phyloP scores from a whole-genome alignment of 2,797 vertebrate genomes.

The Menidia menidia region DNA sequence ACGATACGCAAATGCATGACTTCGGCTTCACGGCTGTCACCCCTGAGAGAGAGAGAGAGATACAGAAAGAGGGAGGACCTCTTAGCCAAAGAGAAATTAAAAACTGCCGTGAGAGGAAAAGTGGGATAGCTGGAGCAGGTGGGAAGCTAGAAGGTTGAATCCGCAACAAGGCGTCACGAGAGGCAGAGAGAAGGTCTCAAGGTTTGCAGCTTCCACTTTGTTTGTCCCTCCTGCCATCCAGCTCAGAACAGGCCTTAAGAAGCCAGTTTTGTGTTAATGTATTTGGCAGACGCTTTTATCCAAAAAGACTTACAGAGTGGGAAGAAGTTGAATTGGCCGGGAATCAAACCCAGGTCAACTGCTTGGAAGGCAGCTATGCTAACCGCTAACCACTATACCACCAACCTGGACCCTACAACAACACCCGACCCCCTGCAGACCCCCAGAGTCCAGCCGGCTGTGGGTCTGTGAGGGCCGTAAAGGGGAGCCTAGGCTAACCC shows the following conservation, averaged over 20 bases:
- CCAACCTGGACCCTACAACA: no score
- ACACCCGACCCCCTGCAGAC: no score
- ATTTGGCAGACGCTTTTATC: no score
- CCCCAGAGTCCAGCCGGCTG: no score
- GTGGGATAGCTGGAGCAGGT: conserved; percentile 33
- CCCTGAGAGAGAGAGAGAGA: no score
- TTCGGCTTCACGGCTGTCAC: conserved; percentile 41
- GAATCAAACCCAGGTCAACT: conserved; percentile 79
- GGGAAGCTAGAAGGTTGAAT: conserved; percentile 56
- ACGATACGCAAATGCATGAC: conserved; percentile 56
- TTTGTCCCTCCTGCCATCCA: conserved; percentile 69
- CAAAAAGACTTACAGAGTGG: no score
- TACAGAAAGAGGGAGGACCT: conserved; percentile 46
- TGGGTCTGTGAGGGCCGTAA: no score
- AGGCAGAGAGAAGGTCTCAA: conserved; percentile 56
- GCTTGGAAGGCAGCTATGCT: conserved; percentile 75
- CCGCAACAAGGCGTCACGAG: conserved; percentile 52
- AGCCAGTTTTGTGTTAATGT: no score
- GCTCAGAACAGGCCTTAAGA: conserved; percentile 75
- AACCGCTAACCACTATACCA: no score
- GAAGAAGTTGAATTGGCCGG: conserved; percentile 31
- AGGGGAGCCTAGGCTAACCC: no score
- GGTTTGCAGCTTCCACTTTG: conserved; percentile 68
- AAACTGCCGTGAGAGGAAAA: conserved; percentile 33
- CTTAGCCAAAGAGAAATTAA: conserved; percentile 21